Conservation (phyloP, 2,113 vertebrate genomes). For the Zapus hudsonius region DNA sequence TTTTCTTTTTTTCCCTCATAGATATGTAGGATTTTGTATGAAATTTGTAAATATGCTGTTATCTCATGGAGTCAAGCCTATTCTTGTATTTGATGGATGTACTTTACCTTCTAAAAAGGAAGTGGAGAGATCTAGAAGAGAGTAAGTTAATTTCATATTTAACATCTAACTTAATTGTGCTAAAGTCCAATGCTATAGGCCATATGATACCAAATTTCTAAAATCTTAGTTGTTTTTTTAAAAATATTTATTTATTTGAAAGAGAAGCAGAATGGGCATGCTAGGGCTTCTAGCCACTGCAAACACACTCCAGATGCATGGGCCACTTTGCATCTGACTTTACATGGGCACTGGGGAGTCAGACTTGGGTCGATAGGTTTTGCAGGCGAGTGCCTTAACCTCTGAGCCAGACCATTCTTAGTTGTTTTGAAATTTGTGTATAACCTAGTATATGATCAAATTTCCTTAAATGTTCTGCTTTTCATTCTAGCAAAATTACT, state of each 20-base stretch:
- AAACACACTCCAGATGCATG: too few relatives aligned
- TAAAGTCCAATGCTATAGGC: background rate
- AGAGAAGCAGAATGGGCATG: too few relatives aligned
- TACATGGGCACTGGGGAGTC: too few relatives aligned
- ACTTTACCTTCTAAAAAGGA: constrained; percentile 96
- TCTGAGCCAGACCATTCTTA: too few relatives aligned
- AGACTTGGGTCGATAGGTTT: too few relatives aligned
- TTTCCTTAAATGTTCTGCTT: background rate
- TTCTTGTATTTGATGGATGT: constrained; percentile 97
- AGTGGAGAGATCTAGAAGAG: constrained; percentile 93
- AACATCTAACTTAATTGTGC: background rate
- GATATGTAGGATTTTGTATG: constrained; percentile 97
- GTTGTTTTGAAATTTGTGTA: background rate
- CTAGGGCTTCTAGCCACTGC: too few relatives aligned
- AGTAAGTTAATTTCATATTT: constrained; percentile 88
- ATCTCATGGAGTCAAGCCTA: constrained; percentile 91
- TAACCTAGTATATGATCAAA: background rate
- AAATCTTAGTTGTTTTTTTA: constrained; percentile 25
- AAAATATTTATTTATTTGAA: too few relatives aligned
- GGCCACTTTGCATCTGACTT: too few relatives aligned
- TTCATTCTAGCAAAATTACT: background rate
- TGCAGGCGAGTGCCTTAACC: too few relatives aligned
- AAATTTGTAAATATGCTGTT: constrained; percentile 97
- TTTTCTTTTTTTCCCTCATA: constrained; percentile 78
- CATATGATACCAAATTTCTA: background rate